A percentile compares a stretch with the other conserved stretches of the same genome.
These are phyloP conservation scores for Hyperoodon ampullatus DNA, from an alignment of 2,113 vertebrate species.

Conservation along the genomic window DNA sequence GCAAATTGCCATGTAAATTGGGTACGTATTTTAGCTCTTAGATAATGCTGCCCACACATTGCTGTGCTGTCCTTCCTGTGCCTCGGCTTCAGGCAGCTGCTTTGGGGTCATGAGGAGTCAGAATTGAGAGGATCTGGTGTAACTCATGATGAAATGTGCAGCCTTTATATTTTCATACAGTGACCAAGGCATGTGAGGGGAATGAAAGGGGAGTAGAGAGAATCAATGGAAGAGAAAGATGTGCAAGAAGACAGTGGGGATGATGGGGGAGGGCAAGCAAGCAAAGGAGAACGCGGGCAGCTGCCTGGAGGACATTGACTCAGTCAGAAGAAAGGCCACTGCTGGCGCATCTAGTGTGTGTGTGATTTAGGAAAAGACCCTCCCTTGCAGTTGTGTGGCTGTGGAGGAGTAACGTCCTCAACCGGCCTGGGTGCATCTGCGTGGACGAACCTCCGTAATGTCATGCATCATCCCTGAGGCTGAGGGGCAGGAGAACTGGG, in stretches of 20 bases:
- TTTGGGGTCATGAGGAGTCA: background rate
- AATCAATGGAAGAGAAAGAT: background rate
- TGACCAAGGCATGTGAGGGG: background rate
- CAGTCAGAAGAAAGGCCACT: background rate
- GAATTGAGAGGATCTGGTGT: background rate
- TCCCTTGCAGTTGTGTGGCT: background rate
- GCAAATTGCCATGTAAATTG: conserved; percentile 80
- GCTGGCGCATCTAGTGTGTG: background rate
- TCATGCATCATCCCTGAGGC: background rate
- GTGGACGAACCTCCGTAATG: fast-evolving
- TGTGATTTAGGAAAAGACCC: background rate
- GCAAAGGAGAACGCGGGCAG: background rate
- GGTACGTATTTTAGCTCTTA: conserved; percentile 71
- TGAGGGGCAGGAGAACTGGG: background rate
- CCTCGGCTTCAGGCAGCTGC: background rate
- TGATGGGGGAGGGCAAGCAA: background rate
- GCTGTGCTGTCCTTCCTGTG: background rate
- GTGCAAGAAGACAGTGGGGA: background rate
- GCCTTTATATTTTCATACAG: background rate
- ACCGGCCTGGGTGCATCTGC: background rate
- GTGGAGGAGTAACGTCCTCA: background rate
- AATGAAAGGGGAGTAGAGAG: background rate
- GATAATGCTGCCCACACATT: conserved; percentile 61
- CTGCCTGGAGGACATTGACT: background rate
- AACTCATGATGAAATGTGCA: background rate